These are phyloP conservation scores for Rhabdophis nuchalis DNA, from an alignment of 2,797 vertebrate genomes.

Conservation along the genomic window DNA sequence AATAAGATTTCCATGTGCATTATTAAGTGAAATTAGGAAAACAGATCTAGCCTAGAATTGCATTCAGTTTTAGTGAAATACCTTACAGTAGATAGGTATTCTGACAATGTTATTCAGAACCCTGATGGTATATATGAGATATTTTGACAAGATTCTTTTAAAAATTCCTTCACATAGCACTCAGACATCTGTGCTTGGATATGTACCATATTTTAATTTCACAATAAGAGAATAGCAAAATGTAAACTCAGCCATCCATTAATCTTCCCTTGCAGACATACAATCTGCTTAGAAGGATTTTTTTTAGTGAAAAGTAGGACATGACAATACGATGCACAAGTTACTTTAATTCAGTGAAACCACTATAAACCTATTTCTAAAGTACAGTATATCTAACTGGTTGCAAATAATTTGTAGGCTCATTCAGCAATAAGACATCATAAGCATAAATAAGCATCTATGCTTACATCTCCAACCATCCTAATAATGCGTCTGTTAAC, in stretches of 20 bases:
- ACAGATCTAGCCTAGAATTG: neutral
- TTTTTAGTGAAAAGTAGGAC: neutral
- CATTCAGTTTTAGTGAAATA: neutral
- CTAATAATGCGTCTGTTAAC: neutral
- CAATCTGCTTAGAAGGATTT: neutral
- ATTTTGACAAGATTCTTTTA: slow-evolving; percentile 25
- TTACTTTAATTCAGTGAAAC: neutral
- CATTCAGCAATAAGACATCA: neutral
- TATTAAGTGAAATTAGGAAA: neutral
- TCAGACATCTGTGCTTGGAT: slow-evolving; percentile 28
- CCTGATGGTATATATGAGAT: slow-evolving; percentile 25
- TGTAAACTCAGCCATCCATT: neutral
- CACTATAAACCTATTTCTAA: neutral
- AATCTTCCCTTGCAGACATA: neutral
- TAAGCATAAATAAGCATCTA: neutral
- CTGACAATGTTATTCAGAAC: slow-evolving; percentile 13
- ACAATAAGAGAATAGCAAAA: neutral
- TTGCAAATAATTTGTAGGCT: neutral
- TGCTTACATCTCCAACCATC: neutral
- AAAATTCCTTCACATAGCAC: neutral
- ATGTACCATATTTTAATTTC: neutral
- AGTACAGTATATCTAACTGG: neutral
- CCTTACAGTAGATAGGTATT: neutral
- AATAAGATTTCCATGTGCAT: neutral
- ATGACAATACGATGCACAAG: neutral